Base-by-base conservation (phyloP, 2,797 vertebrate species). In the Vespertilio murinus region DNA sequence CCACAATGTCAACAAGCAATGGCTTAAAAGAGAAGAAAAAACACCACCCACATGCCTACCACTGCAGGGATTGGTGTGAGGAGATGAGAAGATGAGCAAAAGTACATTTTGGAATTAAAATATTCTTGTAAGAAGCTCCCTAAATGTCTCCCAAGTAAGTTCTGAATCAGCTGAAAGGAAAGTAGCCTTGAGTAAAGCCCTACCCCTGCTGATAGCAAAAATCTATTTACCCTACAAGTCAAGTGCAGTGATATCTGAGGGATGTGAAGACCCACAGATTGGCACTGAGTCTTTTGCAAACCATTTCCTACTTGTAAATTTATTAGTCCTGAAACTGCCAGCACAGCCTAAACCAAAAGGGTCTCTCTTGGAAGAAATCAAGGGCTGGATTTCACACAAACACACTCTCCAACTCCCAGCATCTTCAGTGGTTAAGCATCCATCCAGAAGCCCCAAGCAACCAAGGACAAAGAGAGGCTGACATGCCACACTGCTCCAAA, bases 401-500 rank as follows among this genome's bases (percentile, higher is more conserved):
- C 14, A 2, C 2, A 1, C 8, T 18, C 52, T 35, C 17, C 4
- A 28, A 40, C 42, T 11, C 33, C 23, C 14, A n/a, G 33, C 33
- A 22, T 30, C 75, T 33, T 35, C 2, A 13, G 69, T 42, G 74
- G 30, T 13, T 8, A n/a, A 70, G 78, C 35, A 59, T 30, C n/a
- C n/a, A 59, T 33, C n/a, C 8, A 14, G 5, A 83, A 22, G 38
- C 22, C 73, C 23, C 67, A 35, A 4, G 22, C 33, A 17, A 6
- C 22, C 7, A 12, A 28, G 33, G 0, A 67, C n/a, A 18, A 13
- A 12, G 23, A 5, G 23, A 70, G 49, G 7, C 35, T 4, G 17
- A 11, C 6, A 6, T 0, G 1, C 30, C n/a, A 38, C 8, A 3
- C 0, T 0, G 8, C 45, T 74, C 49, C 23, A 6, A 8, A 61